phyloP scores from a whole-genome alignment of 2,113 vertebrate species.

The Eurystomus gularis region DNA sequence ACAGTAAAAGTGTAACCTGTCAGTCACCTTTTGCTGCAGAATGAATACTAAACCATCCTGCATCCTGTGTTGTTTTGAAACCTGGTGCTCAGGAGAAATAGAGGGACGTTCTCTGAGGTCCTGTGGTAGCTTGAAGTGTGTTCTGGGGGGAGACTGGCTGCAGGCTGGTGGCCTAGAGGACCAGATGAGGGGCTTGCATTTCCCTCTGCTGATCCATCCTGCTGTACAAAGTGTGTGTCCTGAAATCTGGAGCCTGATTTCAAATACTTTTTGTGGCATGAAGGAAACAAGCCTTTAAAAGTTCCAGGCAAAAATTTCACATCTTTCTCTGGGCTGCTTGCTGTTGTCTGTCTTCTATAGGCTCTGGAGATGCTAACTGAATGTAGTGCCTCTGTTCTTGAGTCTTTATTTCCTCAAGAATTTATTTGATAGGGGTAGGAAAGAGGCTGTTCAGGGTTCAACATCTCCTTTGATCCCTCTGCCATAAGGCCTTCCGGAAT shows the following conservation, averaged over 20 bases:
- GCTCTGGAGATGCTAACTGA: not conserved
- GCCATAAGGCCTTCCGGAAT: not conserved
- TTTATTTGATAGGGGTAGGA: not conserved
- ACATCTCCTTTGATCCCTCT: slow-evolving; percentile 7
- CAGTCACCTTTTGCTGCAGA: not conserved
- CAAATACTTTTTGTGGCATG: not conserved
- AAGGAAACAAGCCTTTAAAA: not conserved
- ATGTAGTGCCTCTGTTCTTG: not conserved
- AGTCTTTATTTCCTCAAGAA: slow-evolving; percentile 16
- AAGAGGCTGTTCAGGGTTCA: not conserved
- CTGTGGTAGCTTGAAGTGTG: not conserved
- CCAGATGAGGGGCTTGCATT: not conserved
- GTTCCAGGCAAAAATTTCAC: not conserved
- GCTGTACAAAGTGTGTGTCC: not conserved
- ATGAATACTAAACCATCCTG: not conserved
- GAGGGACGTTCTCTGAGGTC: not conserved
- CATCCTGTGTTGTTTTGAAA: not conserved
- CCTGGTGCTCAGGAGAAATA: not conserved
- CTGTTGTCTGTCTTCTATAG: not conserved
- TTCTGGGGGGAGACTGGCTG: not conserved
- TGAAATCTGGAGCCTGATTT: not conserved
- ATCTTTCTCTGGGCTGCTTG: not conserved
- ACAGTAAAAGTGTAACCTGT: not conserved
- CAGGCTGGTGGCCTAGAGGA: not conserved
- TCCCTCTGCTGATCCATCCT: not conserved